Conservation (phyloP, 2,797 vertebrate genomes). For the Chrosomus eos region DNA sequence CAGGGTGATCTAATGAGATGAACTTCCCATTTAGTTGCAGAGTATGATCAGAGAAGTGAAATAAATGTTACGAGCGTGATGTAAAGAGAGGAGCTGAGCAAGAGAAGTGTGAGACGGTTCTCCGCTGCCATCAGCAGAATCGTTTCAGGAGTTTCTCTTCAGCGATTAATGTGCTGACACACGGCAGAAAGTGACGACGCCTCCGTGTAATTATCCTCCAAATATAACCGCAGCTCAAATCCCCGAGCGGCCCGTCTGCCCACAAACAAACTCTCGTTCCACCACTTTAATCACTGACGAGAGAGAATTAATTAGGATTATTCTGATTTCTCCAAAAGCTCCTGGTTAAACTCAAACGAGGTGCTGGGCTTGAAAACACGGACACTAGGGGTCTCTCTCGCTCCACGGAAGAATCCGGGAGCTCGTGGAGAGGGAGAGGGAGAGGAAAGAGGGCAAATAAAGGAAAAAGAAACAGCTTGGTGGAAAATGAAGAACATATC, state of each 20-base stretch:
- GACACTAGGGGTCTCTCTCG: slow-evolving; percentile 83
- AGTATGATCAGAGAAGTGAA: not conserved
- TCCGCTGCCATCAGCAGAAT: slow-evolving; percentile 35
- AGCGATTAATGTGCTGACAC: slow-evolving; percentile 35
- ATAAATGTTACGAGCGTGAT: not conserved
- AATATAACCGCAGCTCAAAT: slow-evolving; percentile 30
- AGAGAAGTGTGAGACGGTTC: not conserved
- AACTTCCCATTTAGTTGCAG: not conserved
- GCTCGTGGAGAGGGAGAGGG: slow-evolving; percentile 35
- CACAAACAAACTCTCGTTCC: slow-evolving; percentile 31
- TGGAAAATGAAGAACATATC: slow-evolving; percentile 78
- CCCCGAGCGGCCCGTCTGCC: slow-evolving; percentile 15
- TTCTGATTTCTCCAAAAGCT: slow-evolving; percentile 9
- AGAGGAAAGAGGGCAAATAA: slow-evolving; percentile 65
- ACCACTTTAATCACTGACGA: slow-evolving; percentile 33
- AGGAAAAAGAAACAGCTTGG: slow-evolving; percentile 59
- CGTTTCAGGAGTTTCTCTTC: slow-evolving; percentile 31
- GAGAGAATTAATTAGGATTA: slow-evolving; percentile 32
- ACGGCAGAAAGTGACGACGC: slow-evolving; percentile 29
- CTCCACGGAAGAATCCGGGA: slow-evolving; percentile 72
- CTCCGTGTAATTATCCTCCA: slow-evolving; percentile 44
- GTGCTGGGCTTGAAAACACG: not conserved
- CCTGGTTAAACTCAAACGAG: not conserved
- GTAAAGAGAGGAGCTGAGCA: not conserved
- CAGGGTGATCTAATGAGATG: too few relatives aligned